phyloP scores from a whole-genome alignment of 2,113 vertebrate species.

The Albula goreensis region DNA sequence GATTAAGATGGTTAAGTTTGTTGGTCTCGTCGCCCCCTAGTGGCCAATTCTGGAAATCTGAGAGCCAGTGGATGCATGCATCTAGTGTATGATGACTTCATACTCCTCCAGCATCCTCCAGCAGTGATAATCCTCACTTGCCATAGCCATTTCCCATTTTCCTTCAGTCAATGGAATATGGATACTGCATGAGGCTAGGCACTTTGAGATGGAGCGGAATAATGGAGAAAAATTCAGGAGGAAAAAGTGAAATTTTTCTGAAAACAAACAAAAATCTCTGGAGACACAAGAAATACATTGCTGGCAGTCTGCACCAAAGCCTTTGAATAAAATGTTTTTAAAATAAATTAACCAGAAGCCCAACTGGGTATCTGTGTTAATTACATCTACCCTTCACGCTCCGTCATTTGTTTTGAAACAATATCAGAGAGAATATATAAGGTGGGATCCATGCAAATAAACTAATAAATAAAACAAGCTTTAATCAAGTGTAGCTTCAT shows the following conservation, averaged over 20 bases:
- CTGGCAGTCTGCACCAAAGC: not conserved
- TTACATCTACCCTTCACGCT: not conserved
- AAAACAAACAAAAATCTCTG: not conserved
- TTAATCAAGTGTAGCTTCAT: not conserved
- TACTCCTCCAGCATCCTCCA: too few relatives aligned
- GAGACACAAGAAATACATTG: not conserved
- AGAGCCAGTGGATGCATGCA: too few relatives aligned
- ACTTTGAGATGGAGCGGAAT: not conserved
- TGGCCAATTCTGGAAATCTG: too few relatives aligned
- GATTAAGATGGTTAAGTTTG: too few relatives aligned
- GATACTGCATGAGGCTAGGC: not conserved
- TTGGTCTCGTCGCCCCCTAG: too few relatives aligned
- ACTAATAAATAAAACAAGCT: conserved; percentile 3
- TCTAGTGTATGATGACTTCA: too few relatives aligned
- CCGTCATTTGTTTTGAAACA: not conserved
- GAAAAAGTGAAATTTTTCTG: not conserved
- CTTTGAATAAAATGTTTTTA: not conserved
- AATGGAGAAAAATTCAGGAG: not conserved
- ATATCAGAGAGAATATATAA: conserved; percentile 1
- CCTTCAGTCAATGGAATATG: not conserved
- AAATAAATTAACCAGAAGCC: not conserved
- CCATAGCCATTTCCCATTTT: too few relatives aligned
- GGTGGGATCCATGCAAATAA: not conserved
- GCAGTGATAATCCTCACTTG: too few relatives aligned
- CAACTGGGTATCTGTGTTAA: not conserved